Evolutionary conservation across 1,140 invertebrate genomes (phyloP), one percentile per base, ranked within the genome.

Genomic region (Nasonia giraulti): DNA sequence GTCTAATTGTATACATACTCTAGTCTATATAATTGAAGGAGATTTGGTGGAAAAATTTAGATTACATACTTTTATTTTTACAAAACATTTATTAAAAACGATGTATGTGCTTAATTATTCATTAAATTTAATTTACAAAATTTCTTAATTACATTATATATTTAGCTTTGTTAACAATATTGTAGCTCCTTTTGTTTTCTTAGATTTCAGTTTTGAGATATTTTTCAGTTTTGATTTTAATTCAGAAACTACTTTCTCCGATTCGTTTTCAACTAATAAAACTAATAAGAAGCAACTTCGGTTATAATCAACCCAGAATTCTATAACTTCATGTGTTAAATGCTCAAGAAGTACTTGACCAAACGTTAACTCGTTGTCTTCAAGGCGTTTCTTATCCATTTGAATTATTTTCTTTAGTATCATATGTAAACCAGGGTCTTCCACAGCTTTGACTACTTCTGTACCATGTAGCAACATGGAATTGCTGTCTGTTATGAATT

Each of bases 381-480:
- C 86, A 23, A 87, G 31, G 8, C 93, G 90, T 2, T 92, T 89
- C 79, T 94, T 94, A 87, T 97, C 96, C 80, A 95, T 91, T 79
- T 94, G 93, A 23, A 97, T 95, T 20, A 98, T 91, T 91, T 97
- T 97, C 87, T 98, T 98, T 4, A 98, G 89, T 55, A 95, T 95
- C 93, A 96, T 95, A 91, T 98, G 97, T 83, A 97, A 93, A 17
- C 96, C 97, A 0, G 96, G 91, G 91, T 97, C 95, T 92, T 98
- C 97, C n/a, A 98, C 93, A 40, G 81, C 55, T 66, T 68, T 62
- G 20, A 93, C 88, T 74, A 95, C 92, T 66, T 93, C 90, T 0
- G 92, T 93, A 27, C 93, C 92, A 27, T 93, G 90, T 23, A 87
- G 89, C 1, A 95, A 88, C 8, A 85, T 90, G 87, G 93, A 94